phyloP scores from a whole-genome alignment of 1,140 invertebrate species.

The Dendroctonus ponderosae region DNA sequence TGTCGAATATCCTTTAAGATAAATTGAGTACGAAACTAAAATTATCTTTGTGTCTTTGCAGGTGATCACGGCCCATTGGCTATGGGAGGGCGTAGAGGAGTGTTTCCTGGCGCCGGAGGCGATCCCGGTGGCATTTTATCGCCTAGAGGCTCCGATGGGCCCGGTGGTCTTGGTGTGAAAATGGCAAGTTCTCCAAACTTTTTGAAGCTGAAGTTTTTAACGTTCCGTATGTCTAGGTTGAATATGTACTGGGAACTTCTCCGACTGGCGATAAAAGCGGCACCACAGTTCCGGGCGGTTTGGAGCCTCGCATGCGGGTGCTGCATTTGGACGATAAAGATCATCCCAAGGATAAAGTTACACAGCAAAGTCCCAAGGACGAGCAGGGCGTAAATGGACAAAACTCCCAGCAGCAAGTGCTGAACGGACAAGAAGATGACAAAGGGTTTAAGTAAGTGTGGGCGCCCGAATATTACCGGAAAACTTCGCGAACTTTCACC shows the following conservation, averaged over 20 bases:
- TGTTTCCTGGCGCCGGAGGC: slow-evolving; percentile 55
- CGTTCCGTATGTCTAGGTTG: slow-evolving; percentile 54
- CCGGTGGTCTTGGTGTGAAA: slow-evolving; percentile 86
- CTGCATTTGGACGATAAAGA: slow-evolving; percentile 66
- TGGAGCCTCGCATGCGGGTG: slow-evolving; percentile 70
- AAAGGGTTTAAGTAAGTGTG: slow-evolving; percentile 86
- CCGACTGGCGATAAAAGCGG: slow-evolving; percentile 74
- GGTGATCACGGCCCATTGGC: slow-evolving; percentile 69
- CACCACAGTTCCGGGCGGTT: slow-evolving; percentile 39
- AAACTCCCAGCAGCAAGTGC: slow-evolving; percentile 45
- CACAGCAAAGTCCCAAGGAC: slow-evolving; percentile 65
- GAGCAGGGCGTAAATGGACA: slow-evolving; percentile 70
- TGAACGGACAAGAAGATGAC: slow-evolving; percentile 74
- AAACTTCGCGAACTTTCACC: not conserved
- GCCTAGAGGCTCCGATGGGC: slow-evolving; percentile 64
- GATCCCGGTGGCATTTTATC: slow-evolving; percentile 62
- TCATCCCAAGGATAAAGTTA: slow-evolving; percentile 53
- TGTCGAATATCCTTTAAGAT: no score
- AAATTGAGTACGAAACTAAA: no score
- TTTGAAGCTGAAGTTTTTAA: not conserved
- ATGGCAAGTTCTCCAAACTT: slow-evolving; percentile 61
- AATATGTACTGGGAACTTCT: slow-evolving; percentile 90
- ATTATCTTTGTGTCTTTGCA: slow-evolving; percentile 6
- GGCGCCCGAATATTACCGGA: not conserved
- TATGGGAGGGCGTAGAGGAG: slow-evolving; percentile 64